A percentile compares a stretch with the other conserved stretches of the same genome.
Evolutionary conservation across 2,888 invertebrate species (phyloP).

Genomic region (Melieria omissa): DNA sequence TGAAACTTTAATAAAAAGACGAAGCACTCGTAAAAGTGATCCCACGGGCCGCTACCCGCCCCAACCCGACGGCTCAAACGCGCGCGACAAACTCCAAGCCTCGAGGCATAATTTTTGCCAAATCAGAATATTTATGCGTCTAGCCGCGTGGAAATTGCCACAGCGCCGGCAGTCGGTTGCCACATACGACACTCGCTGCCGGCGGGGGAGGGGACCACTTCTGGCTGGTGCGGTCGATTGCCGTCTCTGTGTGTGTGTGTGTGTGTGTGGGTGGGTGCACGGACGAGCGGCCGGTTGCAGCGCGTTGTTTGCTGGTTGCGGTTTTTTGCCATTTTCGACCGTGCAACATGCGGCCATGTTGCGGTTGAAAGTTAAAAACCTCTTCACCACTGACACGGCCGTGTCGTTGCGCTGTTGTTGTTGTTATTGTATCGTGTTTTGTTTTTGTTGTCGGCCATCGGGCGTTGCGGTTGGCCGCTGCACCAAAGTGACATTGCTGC

Average conservation of each 20-base stretch:
- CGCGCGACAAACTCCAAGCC: constrained; percentile 29
- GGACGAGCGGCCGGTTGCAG: neutral
- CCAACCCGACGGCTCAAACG: neutral
- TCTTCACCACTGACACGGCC: neutral
- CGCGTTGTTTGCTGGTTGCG: neutral
- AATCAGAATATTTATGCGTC: constrained; percentile 62
- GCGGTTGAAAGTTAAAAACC: constrained; percentile 37
- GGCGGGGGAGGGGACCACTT: neutral
- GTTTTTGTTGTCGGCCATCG: too few species aligned
- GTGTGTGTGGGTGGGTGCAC: neutral
- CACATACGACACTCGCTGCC: too few species aligned
- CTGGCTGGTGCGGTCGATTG: neutral
- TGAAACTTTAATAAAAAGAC: too few species aligned
- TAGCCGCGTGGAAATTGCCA: constrained; percentile 46
- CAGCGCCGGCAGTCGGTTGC: neutral
- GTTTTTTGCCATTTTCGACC: neutral
- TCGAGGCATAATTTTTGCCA: constrained; percentile 57
- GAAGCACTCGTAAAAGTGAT: too few species aligned
- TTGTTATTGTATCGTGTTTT: too few species aligned
- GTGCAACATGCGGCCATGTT: constrained; percentile 18
- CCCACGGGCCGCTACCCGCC: too few species aligned
- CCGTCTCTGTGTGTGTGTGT: neutral
- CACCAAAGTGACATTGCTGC: neutral
- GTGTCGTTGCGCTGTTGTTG: too few species aligned
- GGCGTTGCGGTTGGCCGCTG: too few species aligned